phyloP scores from a whole-genome alignment of 92 coral and sea anemone genomes.

The Meandrina meandrites region DNA sequence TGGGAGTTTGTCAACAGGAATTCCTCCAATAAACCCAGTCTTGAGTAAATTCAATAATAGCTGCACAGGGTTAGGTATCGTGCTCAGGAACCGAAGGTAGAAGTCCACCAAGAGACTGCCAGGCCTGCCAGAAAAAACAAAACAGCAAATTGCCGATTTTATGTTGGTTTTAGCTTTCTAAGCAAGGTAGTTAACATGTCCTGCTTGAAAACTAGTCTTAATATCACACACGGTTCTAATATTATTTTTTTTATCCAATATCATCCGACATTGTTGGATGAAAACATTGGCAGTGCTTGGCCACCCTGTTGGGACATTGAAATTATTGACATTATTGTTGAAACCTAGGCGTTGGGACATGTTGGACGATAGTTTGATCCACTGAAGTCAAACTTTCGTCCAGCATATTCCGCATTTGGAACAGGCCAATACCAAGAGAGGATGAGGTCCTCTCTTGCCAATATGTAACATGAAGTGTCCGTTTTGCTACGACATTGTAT shows the following conservation, averaged over 20 bases:
- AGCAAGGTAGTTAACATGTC: neutral
- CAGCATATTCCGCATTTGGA: too few species aligned
- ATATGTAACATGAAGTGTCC: too few species aligned
- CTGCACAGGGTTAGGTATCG: slow-evolving; percentile 48
- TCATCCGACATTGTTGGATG: neutral
- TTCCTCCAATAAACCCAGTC: slow-evolving; percentile 43
- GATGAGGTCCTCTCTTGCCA: too few species aligned
- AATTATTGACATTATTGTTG: too few species aligned
- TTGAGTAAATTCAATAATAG: slow-evolving; percentile 41
- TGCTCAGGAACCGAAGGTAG: slow-evolving; percentile 32
- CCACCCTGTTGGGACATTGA: neutral
- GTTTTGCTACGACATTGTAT: too few species aligned
- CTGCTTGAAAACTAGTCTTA: neutral
- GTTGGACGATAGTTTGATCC: too few species aligned
- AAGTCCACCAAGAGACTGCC: slow-evolving; percentile 62
- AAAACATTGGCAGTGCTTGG: neutral
- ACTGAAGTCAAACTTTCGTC: too few species aligned
- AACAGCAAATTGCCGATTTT: neutral
- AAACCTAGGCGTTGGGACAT: too few species aligned
- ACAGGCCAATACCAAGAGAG: too few species aligned
- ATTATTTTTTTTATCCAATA: too few species aligned
- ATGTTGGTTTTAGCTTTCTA: neutral
- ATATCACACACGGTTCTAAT: neutral
- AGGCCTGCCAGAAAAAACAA: slow-evolving; percentile 15
- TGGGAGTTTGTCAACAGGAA: slow-evolving; percentile 51